Percentiles rank a stretch among this genome's conserved stretches.
Conservation (phyloP, 2,797 vertebrate species). For the Myotis vivesi region DNA sequence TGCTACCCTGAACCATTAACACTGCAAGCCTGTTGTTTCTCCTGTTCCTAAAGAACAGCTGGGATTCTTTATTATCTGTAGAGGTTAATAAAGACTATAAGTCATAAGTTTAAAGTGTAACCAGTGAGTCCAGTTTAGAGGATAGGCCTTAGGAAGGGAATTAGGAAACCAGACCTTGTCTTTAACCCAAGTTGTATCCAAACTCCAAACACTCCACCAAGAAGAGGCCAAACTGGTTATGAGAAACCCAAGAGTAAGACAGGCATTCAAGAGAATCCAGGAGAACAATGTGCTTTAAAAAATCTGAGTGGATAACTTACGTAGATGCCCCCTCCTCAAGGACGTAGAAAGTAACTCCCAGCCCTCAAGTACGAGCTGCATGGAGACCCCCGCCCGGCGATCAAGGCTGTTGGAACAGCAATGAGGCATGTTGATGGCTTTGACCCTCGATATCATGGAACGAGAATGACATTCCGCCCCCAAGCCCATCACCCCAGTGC, state of each 20-base stretch:
- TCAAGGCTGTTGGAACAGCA: neutral
- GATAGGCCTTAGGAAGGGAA: neutral
- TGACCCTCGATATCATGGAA: neutral
- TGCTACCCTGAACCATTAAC: neutral
- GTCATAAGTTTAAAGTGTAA: conserved; percentile 8
- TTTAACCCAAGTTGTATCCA: neutral
- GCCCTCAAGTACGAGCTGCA: neutral
- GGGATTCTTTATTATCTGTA: neutral
- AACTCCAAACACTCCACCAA: neutral
- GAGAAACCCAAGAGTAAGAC: neutral
- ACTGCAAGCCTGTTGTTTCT: neutral
- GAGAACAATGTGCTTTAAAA: neutral
- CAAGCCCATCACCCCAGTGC: neutral
- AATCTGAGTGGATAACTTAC: neutral
- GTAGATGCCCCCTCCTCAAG: neutral
- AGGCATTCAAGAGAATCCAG: neutral
- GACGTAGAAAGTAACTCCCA: neutral
- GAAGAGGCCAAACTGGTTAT: neutral
- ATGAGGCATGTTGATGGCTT: neutral
- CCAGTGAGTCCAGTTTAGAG: conserved; percentile 18
- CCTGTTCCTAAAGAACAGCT: neutral
- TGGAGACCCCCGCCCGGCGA: neutral
- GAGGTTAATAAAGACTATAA: conserved; percentile 10
- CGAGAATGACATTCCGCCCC: neutral
- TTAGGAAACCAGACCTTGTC: neutral